Conservation (phyloP, 2,888 invertebrate genomes). For the Choristoneura rosaceana region DNA sequence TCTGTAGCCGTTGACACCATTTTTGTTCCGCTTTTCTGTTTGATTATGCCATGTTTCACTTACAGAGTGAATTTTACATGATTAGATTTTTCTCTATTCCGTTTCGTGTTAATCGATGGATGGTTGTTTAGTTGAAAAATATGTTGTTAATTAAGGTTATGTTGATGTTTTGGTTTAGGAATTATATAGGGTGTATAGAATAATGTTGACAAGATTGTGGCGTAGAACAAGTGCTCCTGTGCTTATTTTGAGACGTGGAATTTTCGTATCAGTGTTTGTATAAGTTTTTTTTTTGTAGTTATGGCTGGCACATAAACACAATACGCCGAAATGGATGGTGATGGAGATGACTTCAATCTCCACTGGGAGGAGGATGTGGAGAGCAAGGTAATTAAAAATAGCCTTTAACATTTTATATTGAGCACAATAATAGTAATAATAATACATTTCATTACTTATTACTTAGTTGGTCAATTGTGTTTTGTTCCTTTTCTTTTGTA, state of each 20-base stretch:
- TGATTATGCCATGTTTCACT: conserved; percentile 54
- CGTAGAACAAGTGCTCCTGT: conserved; percentile 13
- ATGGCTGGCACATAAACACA: conserved; percentile 51
- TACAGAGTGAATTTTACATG: conserved; percentile 21
- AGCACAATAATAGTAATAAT: no score
- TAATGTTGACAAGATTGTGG: conserved; percentile 47
- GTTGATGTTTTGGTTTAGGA: conserved; percentile 82
- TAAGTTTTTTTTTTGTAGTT: conserved; percentile 42
- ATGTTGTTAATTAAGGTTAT: conserved; percentile 72
- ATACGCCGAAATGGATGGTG: conserved; percentile 67
- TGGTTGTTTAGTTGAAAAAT: conserved; percentile 37
- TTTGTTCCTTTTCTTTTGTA: no score
- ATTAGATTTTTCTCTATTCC: conserved; percentile 29
- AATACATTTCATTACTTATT: no score
- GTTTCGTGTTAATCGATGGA: conserved; percentile 22
- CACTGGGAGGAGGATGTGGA: conserved; percentile 79
- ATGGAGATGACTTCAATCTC: conserved; percentile 71
- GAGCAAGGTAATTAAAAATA: conserved; percentile 65
- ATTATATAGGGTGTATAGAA: conserved; percentile 52
- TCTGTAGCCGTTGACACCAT: conserved; percentile 73
- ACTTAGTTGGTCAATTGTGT: no score
- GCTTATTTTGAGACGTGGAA: conserved; percentile 10
- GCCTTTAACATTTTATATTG: conserved; percentile 10
- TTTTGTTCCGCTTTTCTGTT: conserved; percentile 73
- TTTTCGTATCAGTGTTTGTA: conserved; percentile 23